Evolutionary conservation across 2,113 vertebrate species (phyloP), one percentile per base, ranked within the genome.

Genomic region (Callionymus lyra): DNA sequence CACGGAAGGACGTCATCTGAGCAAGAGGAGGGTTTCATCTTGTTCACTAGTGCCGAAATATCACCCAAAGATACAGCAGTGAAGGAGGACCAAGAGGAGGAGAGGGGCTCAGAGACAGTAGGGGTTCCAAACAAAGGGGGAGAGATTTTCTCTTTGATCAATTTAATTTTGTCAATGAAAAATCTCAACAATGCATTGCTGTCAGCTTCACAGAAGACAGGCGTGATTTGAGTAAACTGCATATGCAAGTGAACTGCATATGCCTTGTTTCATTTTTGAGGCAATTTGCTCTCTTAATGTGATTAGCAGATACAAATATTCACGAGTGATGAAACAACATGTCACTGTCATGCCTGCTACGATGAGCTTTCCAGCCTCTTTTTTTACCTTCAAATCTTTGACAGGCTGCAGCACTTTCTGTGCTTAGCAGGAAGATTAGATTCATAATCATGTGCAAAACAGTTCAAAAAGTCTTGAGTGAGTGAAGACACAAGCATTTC

Each of bases 281-380:
- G 45, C 68, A 65, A 74, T 69, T 64, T 62, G 44, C 35, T 53
- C 38, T 59, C 15, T 68, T 63, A 77, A 70, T 77, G 66, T 72
- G 70, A 80, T 76, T 72, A 75, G 44, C 44, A 63, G 54, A 65
- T 10, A 53, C 63, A 68, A 75, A 65, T 75, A 71, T 75, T 51
- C 55, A 31, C 58, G 47, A 52, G 45, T 76, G 78, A 75, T 32
- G 19, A 36, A 56, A 54, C 66, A 52, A 45, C 38, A 50, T 57
- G 57, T 68, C 63, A 60, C 53, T 65, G 63, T 72, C 61, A 64
- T 38, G 31, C 10, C 21, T 37, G 34, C 49, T 48, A 15, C 16
- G 15, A 32, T 6, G 6, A 44, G 32, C 47, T 47, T 31, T 38
- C 10, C 36, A 54, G 48, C 15, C 39, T 59, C 45, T 41, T 53